These are phyloP conservation scores for Hirtodrosophila trivittata DNA, from an alignment of 2,888 invertebrate species.

Conservation along the genomic window DNA sequence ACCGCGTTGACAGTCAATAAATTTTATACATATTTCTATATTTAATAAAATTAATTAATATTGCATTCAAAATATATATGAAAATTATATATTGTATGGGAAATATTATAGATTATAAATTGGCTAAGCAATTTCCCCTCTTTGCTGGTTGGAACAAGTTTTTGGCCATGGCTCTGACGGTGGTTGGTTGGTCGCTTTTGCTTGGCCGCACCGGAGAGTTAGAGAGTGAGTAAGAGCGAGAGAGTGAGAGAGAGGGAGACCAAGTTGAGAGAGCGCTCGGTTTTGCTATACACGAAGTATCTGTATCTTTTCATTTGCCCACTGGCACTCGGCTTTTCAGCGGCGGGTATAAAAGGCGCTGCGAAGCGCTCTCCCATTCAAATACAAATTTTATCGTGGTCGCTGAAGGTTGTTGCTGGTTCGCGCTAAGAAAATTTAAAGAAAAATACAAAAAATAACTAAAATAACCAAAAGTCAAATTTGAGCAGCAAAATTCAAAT, in stretches of 20 bases:
- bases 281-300: slow-evolving; percentile 25
- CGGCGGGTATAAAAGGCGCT: slow-evolving; percentile 78
- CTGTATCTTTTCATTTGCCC: slow-evolving; percentile 34
- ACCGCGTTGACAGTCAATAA: not conserved
- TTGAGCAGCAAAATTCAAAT: slow-evolving; percentile 46
- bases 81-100: too few species aligned
- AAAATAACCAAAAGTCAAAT: slow-evolving; percentile 22
- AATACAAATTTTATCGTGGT: slow-evolving; percentile 48
- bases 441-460: slow-evolving; percentile 14
- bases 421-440: slow-evolving; percentile 45
- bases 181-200: slow-evolving; percentile 39
- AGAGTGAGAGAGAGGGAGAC: slow-evolving; percentile 16
- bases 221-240: slow-evolving; percentile 18
- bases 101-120: too few species aligned
- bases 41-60: too few species aligned
- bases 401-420: slow-evolving; percentile 51
- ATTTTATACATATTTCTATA: not conserved
- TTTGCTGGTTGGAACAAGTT: slow-evolving; percentile 37
- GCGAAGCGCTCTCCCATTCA: slow-evolving; percentile 70
- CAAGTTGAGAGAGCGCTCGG: slow-evolving; percentile 11
- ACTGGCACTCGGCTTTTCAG: slow-evolving; percentile 35
- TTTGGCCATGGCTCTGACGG: slow-evolving; percentile 32
- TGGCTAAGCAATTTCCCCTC: slow-evolving; percentile 27
- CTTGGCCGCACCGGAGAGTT: not conserved
- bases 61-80: too few species aligned